These are phyloP conservation scores for Pachycephala philippinensis DNA, from an alignment of 2,113 vertebrate species.

Conservation along the genomic window DNA sequence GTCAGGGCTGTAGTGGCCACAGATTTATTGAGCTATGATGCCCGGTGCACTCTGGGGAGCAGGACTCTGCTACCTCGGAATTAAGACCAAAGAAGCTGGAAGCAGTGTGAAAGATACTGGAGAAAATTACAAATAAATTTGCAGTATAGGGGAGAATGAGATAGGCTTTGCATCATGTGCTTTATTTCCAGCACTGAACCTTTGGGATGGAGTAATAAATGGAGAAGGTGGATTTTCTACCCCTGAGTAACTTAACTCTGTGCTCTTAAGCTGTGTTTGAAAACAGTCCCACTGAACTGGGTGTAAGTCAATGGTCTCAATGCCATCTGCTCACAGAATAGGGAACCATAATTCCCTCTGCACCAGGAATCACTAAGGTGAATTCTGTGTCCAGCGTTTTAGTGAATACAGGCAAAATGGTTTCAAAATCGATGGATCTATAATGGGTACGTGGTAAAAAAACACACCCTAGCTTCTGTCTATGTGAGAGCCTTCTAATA, in stretches of 20 bases:
- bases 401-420: background rate
- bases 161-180: background rate
- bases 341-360: background rate
- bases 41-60: background rate
- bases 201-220: background rate
- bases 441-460: background rate
- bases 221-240: background rate
- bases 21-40: constrained; percentile 39
- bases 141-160: background rate
- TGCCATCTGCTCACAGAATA: background rate
- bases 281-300: background rate
- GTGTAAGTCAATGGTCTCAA: background rate
- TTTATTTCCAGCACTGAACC: background rate
- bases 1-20: background rate
- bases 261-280: background rate
- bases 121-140: background rate
- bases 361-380: background rate
- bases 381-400: background rate
- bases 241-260: background rate
- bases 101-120: background rate
- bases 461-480: background rate
- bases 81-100: constrained; percentile 7
- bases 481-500: background rate
- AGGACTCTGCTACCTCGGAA: background rate
- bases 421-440: background rate